Evolutionary conservation across 2,797 vertebrate genomes (phyloP).

Genomic region (Artibeus jamaicensis): DNA sequence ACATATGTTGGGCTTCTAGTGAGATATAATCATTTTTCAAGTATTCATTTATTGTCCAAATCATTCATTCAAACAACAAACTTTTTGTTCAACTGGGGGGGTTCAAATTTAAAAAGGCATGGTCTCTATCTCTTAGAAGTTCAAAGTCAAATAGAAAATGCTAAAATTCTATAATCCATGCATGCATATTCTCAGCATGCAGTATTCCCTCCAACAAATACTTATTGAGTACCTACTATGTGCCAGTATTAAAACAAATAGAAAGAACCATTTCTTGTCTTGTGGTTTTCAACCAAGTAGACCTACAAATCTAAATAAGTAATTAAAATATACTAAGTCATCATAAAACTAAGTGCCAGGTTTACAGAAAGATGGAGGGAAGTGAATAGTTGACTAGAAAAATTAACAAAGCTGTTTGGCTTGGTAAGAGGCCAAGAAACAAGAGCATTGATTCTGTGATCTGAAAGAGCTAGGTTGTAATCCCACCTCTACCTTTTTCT

Average conservation of each 20-base stretch:
- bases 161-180: not conserved
- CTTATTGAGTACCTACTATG: not conserved
- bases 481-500: no score
- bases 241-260: not conserved
- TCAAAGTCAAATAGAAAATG: not conserved
- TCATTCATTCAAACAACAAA: not conserved
- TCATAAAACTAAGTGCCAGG: not conserved
- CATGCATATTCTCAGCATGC: not conserved
- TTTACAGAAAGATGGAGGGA: not conserved
- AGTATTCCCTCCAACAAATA: not conserved
- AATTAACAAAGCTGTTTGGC: not conserved
- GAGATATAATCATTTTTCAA: not conserved
- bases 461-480: not conserved
- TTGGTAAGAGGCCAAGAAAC: not conserved
- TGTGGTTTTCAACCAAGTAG: not conserved
- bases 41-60: not conserved
- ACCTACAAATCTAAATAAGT: not conserved
- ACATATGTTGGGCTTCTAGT: not conserved
- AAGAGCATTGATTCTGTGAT: not conserved
- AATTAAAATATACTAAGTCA: not conserved
- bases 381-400: not conserved
- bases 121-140: not conserved
- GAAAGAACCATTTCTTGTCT: not conserved
- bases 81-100: not conserved
- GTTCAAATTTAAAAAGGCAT: not conserved